A percentile compares a stretch with the other conserved stretches of the same genome.
Conservation (phyloP, 30 jellyfish, hydroid and myxozoan species). For the Aurelia coerulea region DNA sequence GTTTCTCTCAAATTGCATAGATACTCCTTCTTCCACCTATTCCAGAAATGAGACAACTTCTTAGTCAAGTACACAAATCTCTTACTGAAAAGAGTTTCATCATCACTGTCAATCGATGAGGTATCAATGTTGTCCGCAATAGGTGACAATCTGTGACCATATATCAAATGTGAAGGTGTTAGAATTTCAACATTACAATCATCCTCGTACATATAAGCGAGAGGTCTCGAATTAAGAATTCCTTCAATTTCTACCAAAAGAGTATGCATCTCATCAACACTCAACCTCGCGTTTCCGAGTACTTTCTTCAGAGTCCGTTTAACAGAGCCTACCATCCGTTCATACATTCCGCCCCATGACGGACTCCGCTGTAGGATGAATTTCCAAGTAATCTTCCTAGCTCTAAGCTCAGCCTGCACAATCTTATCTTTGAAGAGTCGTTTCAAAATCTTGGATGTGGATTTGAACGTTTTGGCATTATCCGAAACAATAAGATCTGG, state of each 20-base stretch:
- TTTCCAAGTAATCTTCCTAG: conserved; percentile 10
- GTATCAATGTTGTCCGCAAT: neutral
- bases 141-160: conserved; percentile 5
- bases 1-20: conserved; percentile 45
- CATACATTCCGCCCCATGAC: conserved; percentile 45
- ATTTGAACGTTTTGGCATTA: too few relatives aligned
- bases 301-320: conserved; percentile 21
- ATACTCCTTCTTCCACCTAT: conserved; percentile 61
- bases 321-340: conserved; percentile 16
- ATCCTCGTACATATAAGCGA: neutral
- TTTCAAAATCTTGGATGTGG: too few relatives aligned
- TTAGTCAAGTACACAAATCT: conserved; percentile 11
- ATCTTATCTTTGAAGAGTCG: too few relatives aligned
- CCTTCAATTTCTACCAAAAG: conserved; percentile 35
- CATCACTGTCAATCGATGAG: neutral
- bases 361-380: conserved; percentile 35
- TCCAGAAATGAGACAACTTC: conserved; percentile 48
- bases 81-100: neutral
- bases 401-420: too few relatives aligned
- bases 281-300: conserved; percentile 19
- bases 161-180: conserved; percentile 34
- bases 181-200: conserved; percentile 13
- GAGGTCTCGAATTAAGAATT: conserved; percentile 12
- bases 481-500: too few relatives aligned
- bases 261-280: conserved; percentile 31